phyloP scores from a whole-genome alignment of 2,113 vertebrate genomes.

The Pseudonaja textilis region DNA sequence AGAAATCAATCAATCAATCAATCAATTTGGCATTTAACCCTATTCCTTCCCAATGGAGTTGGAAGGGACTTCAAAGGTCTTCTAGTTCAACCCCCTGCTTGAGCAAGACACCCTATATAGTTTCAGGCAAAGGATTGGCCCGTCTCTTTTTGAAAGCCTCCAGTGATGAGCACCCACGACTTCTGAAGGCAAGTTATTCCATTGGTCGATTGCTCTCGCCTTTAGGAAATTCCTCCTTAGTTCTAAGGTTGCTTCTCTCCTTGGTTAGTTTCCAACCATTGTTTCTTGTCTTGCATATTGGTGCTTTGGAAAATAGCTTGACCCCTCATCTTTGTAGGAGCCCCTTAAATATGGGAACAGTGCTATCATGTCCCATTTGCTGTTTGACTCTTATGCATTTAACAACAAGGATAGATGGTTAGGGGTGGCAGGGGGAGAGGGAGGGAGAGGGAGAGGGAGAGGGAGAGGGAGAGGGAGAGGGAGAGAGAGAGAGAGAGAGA shows the following conservation, averaged over 20 bases:
- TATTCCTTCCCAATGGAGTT: not conserved
- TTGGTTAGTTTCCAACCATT: not conserved
- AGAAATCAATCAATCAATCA: not conserved
- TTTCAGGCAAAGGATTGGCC: not conserved
- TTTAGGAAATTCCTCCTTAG: not conserved
- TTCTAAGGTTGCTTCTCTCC: not conserved
- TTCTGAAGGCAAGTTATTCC: not conserved
- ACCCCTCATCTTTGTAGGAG: not conserved
- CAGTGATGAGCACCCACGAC: not conserved
- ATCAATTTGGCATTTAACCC: not conserved
- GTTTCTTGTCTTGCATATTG: not conserved
- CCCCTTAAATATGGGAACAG: not conserved
- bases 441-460: too few relatives aligned
- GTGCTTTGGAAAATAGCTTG: not conserved
- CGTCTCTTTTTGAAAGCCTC: not conserved
- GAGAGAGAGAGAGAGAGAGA: too few relatives aligned
- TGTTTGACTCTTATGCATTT: not conserved
- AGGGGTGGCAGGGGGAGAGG: fast-evolving
- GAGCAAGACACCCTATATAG: not conserved
- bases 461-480: too few relatives aligned
- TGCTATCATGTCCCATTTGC: not conserved
- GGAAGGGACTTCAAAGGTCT: not conserved
- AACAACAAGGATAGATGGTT: not conserved
- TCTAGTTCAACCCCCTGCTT: not conserved
- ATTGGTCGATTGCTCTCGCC: not conserved